phyloP scores from a whole-genome alignment of 2,113 vertebrate species.

The Gasterosteus nipponicus region DNA sequence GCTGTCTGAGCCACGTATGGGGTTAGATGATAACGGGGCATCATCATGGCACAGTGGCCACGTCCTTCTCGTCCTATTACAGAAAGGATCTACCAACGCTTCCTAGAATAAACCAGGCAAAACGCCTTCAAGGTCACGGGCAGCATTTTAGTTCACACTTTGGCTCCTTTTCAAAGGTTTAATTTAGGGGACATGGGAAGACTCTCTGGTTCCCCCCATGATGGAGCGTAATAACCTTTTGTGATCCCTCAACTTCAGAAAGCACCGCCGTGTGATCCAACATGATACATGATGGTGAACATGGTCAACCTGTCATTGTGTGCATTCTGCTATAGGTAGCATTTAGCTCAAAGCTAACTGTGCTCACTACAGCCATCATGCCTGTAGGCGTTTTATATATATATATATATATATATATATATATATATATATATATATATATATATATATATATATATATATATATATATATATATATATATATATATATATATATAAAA shows the following conservation, averaged over 20 bases:
- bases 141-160: neutral
- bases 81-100: neutral
- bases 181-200: neutral
- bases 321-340: neutral
- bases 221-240: neutral
- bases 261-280: neutral
- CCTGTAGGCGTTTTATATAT: no score
- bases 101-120: neutral
- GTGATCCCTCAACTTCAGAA: neutral
- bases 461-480: no score
- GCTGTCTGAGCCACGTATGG: neutral
- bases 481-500: no score
- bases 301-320: neutral
- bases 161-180: neutral
- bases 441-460: no score
- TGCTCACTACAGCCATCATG: neutral
- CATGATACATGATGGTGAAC: neutral
- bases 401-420: no score
- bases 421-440: no score
- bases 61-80: neutral
- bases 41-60: neutral
- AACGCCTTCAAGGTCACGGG: slow-evolving; percentile 20
- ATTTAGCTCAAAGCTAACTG: neutral
- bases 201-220: neutral
- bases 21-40: slow-evolving; percentile 21